Percentiles rank a stretch among this genome's conserved stretches.
These are phyloP conservation scores for Drosophila kanekoi DNA, from an alignment of 2,888 invertebrate genomes.

Conservation along the genomic window DNA sequence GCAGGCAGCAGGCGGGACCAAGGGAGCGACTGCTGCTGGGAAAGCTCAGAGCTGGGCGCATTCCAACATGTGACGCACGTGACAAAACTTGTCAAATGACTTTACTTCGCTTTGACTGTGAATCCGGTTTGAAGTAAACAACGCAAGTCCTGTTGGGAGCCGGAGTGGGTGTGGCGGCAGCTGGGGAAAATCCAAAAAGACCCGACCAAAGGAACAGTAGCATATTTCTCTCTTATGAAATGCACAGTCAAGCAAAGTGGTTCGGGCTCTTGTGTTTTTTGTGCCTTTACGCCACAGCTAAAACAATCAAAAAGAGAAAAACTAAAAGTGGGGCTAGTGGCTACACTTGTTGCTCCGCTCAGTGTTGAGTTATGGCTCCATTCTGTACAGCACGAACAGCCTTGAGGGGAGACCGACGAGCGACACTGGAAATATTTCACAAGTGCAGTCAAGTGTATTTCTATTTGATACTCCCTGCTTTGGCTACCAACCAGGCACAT, in stretches of 20 bases:
- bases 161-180: background rate
- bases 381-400: slow-evolving; percentile 21
- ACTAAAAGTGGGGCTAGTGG: slow-evolving; percentile 3
- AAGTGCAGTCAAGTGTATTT: slow-evolving; percentile 60
- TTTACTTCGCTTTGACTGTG: slow-evolving; percentile 69
- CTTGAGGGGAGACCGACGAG: slow-evolving; percentile 34
- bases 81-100: slow-evolving; percentile 80
- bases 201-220: slow-evolving; percentile 24
- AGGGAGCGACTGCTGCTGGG: background rate
- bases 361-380: slow-evolving; percentile 42
- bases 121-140: slow-evolving; percentile 63
- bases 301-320: slow-evolving; percentile 47
- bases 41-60: slow-evolving; percentile 27
- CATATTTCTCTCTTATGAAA: slow-evolving; percentile 60
- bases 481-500: slow-evolving; percentile 32
- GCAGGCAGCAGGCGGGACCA: background rate
- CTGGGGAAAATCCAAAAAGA: slow-evolving; percentile 1
- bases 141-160: slow-evolving; percentile 16
- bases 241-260: slow-evolving; percentile 54
- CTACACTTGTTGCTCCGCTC: slow-evolving; percentile 49
- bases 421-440: slow-evolving; percentile 56
- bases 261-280: slow-evolving; percentile 25
- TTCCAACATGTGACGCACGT: slow-evolving; percentile 80
- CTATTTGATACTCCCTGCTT: slow-evolving; percentile 47
- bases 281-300: slow-evolving; percentile 25